These are phyloP conservation scores for Xiphophorus couchianus DNA, from an alignment of 2,113 vertebrate species.

Conservation along the genomic window DNA sequence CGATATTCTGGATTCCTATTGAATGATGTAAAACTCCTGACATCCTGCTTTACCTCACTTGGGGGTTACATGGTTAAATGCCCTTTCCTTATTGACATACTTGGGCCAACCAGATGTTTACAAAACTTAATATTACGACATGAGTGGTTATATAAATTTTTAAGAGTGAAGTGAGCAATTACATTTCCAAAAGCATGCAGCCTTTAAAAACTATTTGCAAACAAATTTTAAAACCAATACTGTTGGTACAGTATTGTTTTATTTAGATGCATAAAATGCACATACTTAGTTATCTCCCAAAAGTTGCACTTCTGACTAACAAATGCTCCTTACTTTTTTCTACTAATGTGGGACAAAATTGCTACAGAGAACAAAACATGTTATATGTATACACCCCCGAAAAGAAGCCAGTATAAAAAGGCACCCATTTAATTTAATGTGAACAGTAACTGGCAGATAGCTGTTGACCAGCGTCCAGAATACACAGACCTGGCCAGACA, in stretches of 20 bases:
- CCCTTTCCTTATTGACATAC: no score
- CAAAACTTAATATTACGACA: no score
- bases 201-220: not conserved
- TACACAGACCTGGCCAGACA: conserved; percentile 23
- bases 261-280: not conserved
- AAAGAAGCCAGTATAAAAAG: not conserved
- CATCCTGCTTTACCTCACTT: no score
- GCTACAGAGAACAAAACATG: not conserved
- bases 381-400: no score
- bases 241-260: not conserved
- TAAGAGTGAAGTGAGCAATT: no score
- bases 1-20: no score
- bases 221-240: not conserved
- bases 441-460: conserved; percentile 8
- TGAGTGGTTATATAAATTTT: no score
- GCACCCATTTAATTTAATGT: not conserved
- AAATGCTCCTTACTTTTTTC: not conserved
- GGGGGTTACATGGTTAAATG: no score
- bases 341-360: not conserved
- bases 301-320: not conserved
- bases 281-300: not conserved
- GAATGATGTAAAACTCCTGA: no score
- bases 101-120: no score
- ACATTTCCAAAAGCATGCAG: not conserved
- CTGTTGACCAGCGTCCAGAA: conserved; percentile 7